Percentiles rank a stretch among this genome's conserved stretches.
Conservation (phyloP, 2,113 vertebrate species). For the Bufo gargarizans region DNA sequence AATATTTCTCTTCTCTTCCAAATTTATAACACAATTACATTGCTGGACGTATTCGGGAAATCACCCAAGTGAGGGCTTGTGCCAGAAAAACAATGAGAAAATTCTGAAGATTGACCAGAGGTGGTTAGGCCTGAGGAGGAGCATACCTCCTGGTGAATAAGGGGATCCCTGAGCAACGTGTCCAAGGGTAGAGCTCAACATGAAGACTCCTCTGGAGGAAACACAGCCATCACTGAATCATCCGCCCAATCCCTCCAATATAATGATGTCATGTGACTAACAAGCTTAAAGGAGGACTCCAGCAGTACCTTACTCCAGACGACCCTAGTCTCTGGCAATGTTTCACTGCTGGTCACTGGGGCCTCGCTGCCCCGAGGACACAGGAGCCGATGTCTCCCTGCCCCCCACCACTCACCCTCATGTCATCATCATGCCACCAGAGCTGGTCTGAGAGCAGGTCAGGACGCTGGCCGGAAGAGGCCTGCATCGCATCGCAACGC, state of each 20-base stretch:
- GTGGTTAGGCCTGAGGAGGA: not conserved
- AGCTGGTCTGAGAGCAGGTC: too few relatives aligned
- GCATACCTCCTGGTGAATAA: not conserved
- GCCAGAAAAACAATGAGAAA: not conserved
- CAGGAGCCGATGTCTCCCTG: too few relatives aligned
- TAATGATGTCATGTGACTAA: not conserved
- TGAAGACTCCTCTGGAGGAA: not conserved
- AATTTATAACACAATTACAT: slow-evolving; percentile 26
- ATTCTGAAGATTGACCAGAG: not conserved
- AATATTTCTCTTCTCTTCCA: slow-evolving; percentile 3
- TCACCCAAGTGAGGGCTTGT: not conserved
- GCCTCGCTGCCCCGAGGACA: too few relatives aligned
- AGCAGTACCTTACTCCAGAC: too few relatives aligned
- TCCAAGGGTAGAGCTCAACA: not conserved
- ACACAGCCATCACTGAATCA: not conserved
- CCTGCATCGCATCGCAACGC: too few relatives aligned
- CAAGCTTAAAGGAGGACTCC: not conserved
- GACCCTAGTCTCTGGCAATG: too few relatives aligned
- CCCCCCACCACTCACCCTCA: too few relatives aligned
- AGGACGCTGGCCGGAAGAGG: too few relatives aligned
- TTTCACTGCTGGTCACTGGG: too few relatives aligned
- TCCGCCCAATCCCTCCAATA: not conserved
- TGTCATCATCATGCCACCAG: too few relatives aligned
- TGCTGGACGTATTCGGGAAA: not conserved
- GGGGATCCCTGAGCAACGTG: not conserved